Evolutionary conservation across 2,113 vertebrate species (phyloP).

Genomic region (Probosciger aterrimus): DNA sequence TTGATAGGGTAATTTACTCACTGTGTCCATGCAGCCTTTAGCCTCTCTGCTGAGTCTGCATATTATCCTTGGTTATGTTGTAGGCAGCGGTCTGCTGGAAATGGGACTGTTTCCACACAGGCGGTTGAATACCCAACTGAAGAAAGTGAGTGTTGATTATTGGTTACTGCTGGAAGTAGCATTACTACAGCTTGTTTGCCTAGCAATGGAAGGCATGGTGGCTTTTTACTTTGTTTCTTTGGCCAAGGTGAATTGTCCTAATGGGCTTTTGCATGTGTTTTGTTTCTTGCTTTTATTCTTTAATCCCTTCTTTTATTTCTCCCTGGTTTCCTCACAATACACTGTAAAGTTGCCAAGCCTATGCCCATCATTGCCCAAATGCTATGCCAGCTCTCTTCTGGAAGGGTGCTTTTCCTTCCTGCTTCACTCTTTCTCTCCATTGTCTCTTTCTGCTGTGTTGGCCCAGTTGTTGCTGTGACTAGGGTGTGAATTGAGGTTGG

Average conservation of each 20-base stretch:
- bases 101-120: background rate
- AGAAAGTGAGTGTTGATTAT: background rate
- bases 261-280: background rate
- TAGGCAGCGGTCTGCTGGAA: background rate
- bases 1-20: slow-evolving; percentile 2
- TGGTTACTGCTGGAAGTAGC: background rate
- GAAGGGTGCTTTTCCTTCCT: background rate
- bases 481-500: background rate
- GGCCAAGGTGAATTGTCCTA: background rate
- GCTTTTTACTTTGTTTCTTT: background rate
- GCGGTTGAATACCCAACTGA: background rate
- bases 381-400: background rate
- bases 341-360: background rate
- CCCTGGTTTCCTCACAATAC: background rate
- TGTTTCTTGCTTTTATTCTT: background rate
- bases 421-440: background rate
- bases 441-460: background rate
- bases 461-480: background rate
- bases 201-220: background rate
- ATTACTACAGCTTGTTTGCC: background rate
- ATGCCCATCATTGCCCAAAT: background rate
- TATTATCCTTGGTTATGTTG: background rate
- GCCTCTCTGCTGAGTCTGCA: background rate
- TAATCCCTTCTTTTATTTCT: background rate
- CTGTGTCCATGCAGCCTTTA: background rate